Base-by-base conservation (phyloP, 2,797 vertebrate genomes). In the Garrulus glandarius region DNA sequence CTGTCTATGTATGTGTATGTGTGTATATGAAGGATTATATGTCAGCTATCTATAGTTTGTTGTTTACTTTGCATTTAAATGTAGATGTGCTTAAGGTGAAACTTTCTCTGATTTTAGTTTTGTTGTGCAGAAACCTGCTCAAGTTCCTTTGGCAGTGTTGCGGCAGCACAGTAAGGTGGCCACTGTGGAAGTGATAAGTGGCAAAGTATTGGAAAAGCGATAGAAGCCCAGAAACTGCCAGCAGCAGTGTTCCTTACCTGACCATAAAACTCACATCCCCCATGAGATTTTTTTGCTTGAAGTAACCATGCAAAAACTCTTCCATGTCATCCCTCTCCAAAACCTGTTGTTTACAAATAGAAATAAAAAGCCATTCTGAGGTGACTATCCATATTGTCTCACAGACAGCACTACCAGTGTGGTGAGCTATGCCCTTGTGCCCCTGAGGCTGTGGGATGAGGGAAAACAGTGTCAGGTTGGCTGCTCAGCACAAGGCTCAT, bases 1-100 rank as follows among this genome's bases (percentile, higher is more conserved):
- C 23, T 15, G 5, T 72, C 3, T 47, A 1, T 49, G 21, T 24
- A 27, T 36, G 1, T 32, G 4, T 19, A 3, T 30, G 7, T 43
- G 9, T 37, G 4, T 53, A 2, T 29, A 32, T 24, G 23, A 72
- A 52, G 16, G 14, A 15, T 34, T 77, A 24, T 39, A 36, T 21
- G 61, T 19, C 52, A 49, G 24, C 14, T 22, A 63, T 7, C 24
- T 52, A 11, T 9, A 69, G 26, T n/a, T 57, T 63, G 8, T 44
- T 47, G 4, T 52, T 43, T 77, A 64, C 6, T 74, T 77, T 53
- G 22, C 12, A 19, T 69, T 84, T 49, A 87, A 44, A 77, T 4
- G 2, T 34, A 50, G 27, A 56, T 27, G 11, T 19, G 7, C 15
- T 52, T 27, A 36, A 80, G 13, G 34, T 34, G 17, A 69, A 80